phyloP scores from a whole-genome alignment of 92 coral and sea anemone species.

The Bergia puertoricense region DNA sequence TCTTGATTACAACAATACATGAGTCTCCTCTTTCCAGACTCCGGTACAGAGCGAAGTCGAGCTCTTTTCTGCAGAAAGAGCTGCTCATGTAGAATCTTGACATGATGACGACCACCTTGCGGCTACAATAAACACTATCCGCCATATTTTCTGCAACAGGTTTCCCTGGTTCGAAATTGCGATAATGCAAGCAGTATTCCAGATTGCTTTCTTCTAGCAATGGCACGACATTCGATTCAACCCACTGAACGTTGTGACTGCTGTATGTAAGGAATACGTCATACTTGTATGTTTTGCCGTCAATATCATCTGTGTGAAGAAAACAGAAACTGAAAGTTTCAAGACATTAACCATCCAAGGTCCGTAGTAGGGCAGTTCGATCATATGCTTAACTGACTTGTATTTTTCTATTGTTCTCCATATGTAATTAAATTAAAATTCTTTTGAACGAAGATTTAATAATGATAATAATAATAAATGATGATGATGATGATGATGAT shows the following conservation, averaged over 20 bases:
- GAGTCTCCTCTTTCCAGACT: slow-evolving; percentile 32
- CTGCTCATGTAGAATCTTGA: slow-evolving; percentile 74
- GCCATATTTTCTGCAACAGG: slow-evolving; percentile 76
- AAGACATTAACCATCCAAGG: too few species aligned
- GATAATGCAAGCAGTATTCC: slow-evolving; percentile 58
- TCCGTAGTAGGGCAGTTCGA: too few species aligned
- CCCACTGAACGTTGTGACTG: slow-evolving; percentile 82
- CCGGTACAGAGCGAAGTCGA: slow-evolving; percentile 68
- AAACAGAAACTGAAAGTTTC: background rate
- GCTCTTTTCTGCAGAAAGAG: slow-evolving; percentile 74
- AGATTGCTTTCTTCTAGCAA: slow-evolving; percentile 51
- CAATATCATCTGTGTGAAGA: slow-evolving; percentile 55
- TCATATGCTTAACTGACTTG: too few species aligned
- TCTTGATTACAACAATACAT: slow-evolving; percentile 55
- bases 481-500: too few species aligned
- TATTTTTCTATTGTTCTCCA: too few species aligned
- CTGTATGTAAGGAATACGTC: slow-evolving; percentile 90
- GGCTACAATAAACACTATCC: slow-evolving; percentile 75
- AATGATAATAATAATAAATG: too few species aligned
- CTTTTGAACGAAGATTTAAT: too few species aligned
- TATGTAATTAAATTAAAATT: too few species aligned
- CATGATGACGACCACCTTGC: slow-evolving; percentile 78
- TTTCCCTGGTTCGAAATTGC: slow-evolving; percentile 73
- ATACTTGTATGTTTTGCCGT: slow-evolving; percentile 50
- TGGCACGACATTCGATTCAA: slow-evolving; percentile 49